Evolutionary conservation across 2,113 vertebrate species (phyloP), one percentile per base, ranked within the genome.

Genomic region (Oxygymnocypris stewartii): DNA sequence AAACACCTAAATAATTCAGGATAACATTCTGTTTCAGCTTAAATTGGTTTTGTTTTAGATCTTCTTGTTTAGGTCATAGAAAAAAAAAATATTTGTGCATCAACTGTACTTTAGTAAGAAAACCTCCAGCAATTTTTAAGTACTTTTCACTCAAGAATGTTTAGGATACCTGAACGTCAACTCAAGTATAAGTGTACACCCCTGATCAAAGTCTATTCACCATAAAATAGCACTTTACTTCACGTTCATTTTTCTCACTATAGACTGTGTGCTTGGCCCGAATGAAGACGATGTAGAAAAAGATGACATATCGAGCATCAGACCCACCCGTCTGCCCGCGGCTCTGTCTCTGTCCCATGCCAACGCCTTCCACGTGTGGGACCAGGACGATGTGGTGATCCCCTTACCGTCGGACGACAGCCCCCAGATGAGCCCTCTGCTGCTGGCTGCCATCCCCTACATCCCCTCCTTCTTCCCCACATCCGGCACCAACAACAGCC

Each of bases 291-390:
- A 93, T 0, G 79, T 82, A 3, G 89, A 91, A 2, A 88, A 89
- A 69, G 90, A 93, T 7, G 83, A 91, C 47, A 57, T 61, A 2
- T 85, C 88, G 12, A 13, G 1, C 44, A 12, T 81, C 77, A 74
- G 84, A n/a, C 71, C 89, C 65, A 89, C 86, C 28, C 91, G 92
- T 44, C 88, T 90, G 1, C 90, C 91, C 0, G 14, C 83, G 0
- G 49, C 51, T 0, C 90, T 94, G 44, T 90, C 92, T 0, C 91
- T 93, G 7, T 82, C 93, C 67, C 94, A 94, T 90, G 28, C 71
- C 71, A 96, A 96, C 16, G 92, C 94, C 87, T 96, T 95, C 90
- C 94, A 95, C 11, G 92, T 96, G 86, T 95, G 94, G 95, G 93
- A 96, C 90, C 92, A 93, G 90, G 94, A 95, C 2, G 93, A 93